phyloP scores from a whole-genome alignment of 2,797 vertebrate genomes.

The Gymnopithys bicolor region DNA sequence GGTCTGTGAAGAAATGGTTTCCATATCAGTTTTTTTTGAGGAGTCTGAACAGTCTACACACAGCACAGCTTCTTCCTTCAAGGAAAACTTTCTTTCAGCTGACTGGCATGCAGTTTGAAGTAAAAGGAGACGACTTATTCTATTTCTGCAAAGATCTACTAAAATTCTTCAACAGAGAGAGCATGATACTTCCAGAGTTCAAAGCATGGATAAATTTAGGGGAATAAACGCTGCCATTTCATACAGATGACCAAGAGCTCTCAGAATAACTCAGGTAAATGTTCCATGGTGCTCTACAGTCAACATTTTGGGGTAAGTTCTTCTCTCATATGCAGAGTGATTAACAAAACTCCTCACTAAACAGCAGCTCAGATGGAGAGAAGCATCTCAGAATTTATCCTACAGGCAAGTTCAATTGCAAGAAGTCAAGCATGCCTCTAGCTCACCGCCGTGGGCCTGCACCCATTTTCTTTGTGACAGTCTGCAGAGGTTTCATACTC shows the following conservation, averaged over 20 bases:
- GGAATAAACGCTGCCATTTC: neutral
- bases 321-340: neutral
- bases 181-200: neutral
- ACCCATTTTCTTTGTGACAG: neutral
- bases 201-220: neutral
- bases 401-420: neutral
- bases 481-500: neutral
- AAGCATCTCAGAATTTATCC: neutral
- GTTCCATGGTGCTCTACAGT: neutral
- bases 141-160: neutral
- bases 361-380: neutral
- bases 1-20: neutral
- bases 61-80: neutral
- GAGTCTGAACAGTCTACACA: neutral
- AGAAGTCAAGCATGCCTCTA: neutral
- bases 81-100: neutral
- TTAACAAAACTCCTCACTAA: neutral
- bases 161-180: neutral
- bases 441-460: accelerated
- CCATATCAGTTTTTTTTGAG: neutral
- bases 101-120: neutral
- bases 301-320: neutral
- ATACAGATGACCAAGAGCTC: neutral
- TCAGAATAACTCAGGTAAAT: neutral
- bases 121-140: neutral